phyloP scores from a whole-genome alignment of 2,113 vertebrate genomes.

The Gadus macrocephalus region DNA sequence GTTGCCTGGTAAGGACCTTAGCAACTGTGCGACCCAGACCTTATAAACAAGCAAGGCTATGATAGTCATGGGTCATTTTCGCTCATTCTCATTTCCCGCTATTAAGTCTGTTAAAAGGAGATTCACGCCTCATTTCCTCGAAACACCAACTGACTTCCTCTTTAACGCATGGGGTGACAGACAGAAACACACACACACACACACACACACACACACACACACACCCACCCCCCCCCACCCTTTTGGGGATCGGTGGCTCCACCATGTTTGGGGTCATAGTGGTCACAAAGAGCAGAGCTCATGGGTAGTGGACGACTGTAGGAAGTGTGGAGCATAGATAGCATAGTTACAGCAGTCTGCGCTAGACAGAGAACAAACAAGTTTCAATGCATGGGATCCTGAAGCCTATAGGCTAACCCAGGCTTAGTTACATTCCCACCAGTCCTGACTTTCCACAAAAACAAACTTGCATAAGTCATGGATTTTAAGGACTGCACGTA shows the following conservation, averaged over 20 bases:
- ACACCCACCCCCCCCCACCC: no score
- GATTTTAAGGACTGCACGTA: no score
- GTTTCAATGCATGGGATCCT: no score
- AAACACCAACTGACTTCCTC: conserved; percentile 11
- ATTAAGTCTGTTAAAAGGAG: conserved; percentile 20
- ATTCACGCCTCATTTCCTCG: conserved; percentile 22
- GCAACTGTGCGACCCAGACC: conserved; percentile 49
- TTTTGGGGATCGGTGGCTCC: neutral
- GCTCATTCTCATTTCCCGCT: conserved; percentile 11
- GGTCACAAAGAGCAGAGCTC: neutral
- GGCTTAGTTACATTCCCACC: no score
- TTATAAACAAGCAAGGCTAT: conserved; percentile 20
- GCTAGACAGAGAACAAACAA: no score
- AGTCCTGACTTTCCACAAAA: no score
- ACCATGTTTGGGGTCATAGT: conserved; percentile 2
- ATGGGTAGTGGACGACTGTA: conserved; percentile 20
- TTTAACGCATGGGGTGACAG: neutral
- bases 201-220: neutral
- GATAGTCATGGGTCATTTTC: conserved; percentile 2
- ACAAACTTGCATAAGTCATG: no score
- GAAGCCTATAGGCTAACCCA: no score
- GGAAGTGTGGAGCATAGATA: no score
- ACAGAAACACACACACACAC: conserved; percentile 1
- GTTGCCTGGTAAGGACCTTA: conserved; percentile 38
- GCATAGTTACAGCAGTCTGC: no score